These are phyloP conservation scores for Ibycter americanus DNA, from an alignment of 2,797 vertebrate genomes.

Conservation along the genomic window DNA sequence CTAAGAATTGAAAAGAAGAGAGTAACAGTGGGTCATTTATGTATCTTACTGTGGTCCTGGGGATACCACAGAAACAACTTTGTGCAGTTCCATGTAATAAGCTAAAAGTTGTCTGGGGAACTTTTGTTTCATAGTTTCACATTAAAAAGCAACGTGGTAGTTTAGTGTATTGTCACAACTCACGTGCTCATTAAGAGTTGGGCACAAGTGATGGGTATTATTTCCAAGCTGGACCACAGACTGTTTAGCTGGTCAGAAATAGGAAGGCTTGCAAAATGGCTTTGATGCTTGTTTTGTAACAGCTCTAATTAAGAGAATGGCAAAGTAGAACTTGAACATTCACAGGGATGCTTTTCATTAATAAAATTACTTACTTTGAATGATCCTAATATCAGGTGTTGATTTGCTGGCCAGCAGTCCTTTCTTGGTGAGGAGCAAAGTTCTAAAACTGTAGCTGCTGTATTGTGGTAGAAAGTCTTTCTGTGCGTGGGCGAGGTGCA, in stretches of 20 bases:
- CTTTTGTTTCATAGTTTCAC: neutral
- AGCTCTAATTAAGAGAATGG: neutral
- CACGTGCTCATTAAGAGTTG: neutral
- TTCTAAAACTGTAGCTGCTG: neutral
- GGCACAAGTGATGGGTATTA: neutral
- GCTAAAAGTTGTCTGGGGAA: neutral
- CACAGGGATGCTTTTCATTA: neutral
- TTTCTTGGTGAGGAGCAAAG: neutral
- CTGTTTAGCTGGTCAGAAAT: neutral
- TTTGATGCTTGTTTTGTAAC: neutral
- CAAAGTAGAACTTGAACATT: neutral
- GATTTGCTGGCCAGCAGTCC: neutral
- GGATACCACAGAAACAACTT: neutral
- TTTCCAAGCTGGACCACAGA: neutral
- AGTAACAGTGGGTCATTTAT: neutral
- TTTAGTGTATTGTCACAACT: neutral
- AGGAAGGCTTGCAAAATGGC: neutral
- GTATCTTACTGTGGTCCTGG: neutral
- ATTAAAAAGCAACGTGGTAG: neutral
- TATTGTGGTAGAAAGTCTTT: neutral
- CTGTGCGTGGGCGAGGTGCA: neutral
- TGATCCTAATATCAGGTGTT: neutral
- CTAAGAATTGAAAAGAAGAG: neutral
- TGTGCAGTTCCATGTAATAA: neutral
- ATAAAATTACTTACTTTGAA: neutral